A percentile compares a stretch with the other conserved stretches of the same genome.
Conservation (phyloP, 2,888 invertebrate genomes). For the Phyllotreta cruciferae region DNA sequence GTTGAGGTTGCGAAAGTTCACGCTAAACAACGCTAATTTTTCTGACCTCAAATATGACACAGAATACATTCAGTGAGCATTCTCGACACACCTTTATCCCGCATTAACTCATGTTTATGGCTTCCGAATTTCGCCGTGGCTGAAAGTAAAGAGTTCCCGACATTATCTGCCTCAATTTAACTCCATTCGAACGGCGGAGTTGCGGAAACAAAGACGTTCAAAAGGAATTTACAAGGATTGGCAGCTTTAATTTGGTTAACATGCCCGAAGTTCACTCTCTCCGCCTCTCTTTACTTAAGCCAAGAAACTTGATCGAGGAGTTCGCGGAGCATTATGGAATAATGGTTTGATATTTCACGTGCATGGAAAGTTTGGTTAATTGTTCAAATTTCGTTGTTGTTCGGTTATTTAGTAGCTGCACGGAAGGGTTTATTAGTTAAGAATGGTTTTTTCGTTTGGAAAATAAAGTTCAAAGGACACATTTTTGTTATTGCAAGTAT, state of each 20-base stretch:
- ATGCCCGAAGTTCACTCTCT: constrained; percentile 25
- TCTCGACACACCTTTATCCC: constrained; percentile 27
- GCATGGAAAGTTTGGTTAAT: constrained; percentile 27
- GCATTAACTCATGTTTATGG: constrained; percentile 24
- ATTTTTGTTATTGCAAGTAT: not conserved
- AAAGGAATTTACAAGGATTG: constrained; percentile 35
- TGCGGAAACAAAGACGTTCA: constrained; percentile 33
- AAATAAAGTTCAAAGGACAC: not conserved
- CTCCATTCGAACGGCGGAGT: constrained; percentile 25
- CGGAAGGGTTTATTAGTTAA: too few relatives aligned
- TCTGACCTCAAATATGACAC: constrained; percentile 31
- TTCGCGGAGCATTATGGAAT: constrained; percentile 20
- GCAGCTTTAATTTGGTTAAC: constrained; percentile 32
- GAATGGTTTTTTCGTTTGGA: too few relatives aligned
- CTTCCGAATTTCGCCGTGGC: constrained; percentile 22
- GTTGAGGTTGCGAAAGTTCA: constrained; percentile 12
- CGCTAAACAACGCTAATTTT: constrained; percentile 25
- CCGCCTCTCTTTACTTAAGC: constrained; percentile 3
- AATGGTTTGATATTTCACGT: constrained; percentile 30
- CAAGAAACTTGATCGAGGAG: constrained; percentile 30
- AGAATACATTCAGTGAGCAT: constrained; percentile 22
- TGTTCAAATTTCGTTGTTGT: constrained; percentile 22
- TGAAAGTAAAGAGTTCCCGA: constrained; percentile 25
- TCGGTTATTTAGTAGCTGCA: too few relatives aligned
- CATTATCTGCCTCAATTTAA: constrained; percentile 25